These are phyloP conservation scores for Prolemur simus DNA, from an alignment of 2,113 vertebrate genomes.

Conservation along the genomic window DNA sequence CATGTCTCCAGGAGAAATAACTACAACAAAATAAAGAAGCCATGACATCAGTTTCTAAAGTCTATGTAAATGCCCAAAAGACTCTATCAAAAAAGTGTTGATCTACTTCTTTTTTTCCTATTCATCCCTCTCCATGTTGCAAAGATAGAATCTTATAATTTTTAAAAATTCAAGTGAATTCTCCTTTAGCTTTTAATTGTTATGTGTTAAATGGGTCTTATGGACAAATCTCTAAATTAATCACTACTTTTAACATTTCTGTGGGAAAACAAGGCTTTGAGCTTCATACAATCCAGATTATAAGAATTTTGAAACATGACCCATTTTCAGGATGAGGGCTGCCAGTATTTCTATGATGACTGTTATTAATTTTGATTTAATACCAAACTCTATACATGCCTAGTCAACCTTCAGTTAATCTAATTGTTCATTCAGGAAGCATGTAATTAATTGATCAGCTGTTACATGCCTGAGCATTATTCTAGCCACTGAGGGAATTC, in stretches of 20 bases:
- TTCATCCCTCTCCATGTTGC: neutral
- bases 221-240: neutral
- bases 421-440: constrained; percentile 52
- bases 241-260: constrained; percentile 14
- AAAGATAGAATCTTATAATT: neutral
- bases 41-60: neutral
- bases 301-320: neutral
- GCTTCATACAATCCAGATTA: neutral
- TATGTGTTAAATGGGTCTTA: constrained; percentile 2
- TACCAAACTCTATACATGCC: neutral
- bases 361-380: constrained; percentile 46
- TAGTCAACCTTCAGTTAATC: constrained; percentile 51
- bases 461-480: neutral
- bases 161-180: constrained; percentile 16
- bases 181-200: constrained; percentile 6
- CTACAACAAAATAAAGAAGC: neutral
- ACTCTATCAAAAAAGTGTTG: neutral
- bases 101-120: neutral
- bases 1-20: neutral
- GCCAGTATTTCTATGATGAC: neutral
- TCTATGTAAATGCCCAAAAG: neutral
- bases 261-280: neutral
- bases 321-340: neutral
- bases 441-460: constrained; percentile 53
- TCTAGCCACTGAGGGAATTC: neutral